Base-by-base conservation (phyloP, 2,797 vertebrate genomes). In the Platyrinchus mystaceus region DNA sequence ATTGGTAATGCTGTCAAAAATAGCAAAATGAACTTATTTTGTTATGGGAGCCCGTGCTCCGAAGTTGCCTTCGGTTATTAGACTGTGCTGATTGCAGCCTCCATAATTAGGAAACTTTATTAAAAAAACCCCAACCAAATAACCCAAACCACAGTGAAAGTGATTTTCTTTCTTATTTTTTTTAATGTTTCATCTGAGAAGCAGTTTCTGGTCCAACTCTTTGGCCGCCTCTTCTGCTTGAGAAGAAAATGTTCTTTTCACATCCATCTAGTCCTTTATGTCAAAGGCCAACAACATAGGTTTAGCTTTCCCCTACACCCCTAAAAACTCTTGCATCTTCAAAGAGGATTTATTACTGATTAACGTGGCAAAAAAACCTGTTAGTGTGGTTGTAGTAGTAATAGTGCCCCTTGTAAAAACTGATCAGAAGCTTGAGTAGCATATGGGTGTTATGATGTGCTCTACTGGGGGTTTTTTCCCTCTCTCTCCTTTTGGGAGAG, bases 381-480 rank as follows among this genome's bases (percentile, higher is more conserved):
- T 55, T 41, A 34, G 13, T 37, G 10, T 74, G 53, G 27, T 69
- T 79, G 14, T 41, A 56, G 37, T 37, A 52, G 30, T 56, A 18
- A 28, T 39, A 58, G 52, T n/a, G 46, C 12, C 49, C 44, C 50
- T 78, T 71, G 17, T 83, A 14, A 62, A 69, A 87, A 32, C 10
- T 32, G 41, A 37, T 18, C 47, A 76, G 30, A 37, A 66, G 34
- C 30, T 41, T 82, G 26, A 43, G 64, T 69, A 20, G n/a, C 1
- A 0, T n/a, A 14, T 70, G 19, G 5, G 10, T 4, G 1, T 79
- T 0, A 0, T 28, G 36, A 27, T 56, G 4, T 28, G 20, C 21
- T 80, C 16, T 44, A 1, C 14, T 39, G 18, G 10, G 6, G 7
- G 62, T 17, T 19, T 52, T 9, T 52, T 46, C 2, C 4, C 7